Evolutionary conservation across 2,113 vertebrate genomes (phyloP).

Genomic region (Thalassarche chlororhynchos): DNA sequence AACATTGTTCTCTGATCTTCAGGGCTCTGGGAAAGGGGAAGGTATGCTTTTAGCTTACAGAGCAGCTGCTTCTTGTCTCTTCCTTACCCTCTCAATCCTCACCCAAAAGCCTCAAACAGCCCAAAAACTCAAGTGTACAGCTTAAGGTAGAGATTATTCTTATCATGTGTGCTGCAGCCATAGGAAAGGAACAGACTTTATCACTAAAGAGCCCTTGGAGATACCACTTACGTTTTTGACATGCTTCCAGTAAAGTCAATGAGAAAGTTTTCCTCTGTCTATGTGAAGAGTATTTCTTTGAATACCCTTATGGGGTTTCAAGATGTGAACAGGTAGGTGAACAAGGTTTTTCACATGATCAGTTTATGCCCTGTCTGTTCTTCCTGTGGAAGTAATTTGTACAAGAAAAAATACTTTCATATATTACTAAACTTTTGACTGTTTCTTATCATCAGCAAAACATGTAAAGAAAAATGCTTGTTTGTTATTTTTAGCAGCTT

Average conservation of each 20-base stretch:
- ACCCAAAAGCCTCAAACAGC: not conserved
- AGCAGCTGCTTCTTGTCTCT: not conserved
- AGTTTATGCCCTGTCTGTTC: not conserved
- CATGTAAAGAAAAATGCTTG: not conserved
- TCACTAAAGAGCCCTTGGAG: not conserved
- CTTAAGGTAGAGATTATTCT: slow-evolving; percentile 1
- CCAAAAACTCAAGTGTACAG: not conserved
- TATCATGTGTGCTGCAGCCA: not conserved
- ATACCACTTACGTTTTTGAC: not conserved
- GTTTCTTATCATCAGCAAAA: not conserved
- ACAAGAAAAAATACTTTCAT: not conserved
- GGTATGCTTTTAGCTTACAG: not conserved
- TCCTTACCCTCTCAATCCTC: not conserved
- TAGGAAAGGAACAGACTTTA: not conserved
- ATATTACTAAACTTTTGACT: not conserved
- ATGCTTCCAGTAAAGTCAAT: not conserved
- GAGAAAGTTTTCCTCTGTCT: not conserved
- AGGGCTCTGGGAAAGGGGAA: not conserved
- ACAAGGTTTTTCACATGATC: not conserved
- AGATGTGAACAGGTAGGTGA: not conserved
- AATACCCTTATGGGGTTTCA: not conserved
- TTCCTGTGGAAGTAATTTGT: not conserved
- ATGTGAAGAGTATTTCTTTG: not conserved
- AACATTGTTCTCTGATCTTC: not conserved
- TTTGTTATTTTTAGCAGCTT: not conserved